phyloP scores from a whole-genome alignment of 2,797 vertebrate genomes.

The Octomys mimax region DNA sequence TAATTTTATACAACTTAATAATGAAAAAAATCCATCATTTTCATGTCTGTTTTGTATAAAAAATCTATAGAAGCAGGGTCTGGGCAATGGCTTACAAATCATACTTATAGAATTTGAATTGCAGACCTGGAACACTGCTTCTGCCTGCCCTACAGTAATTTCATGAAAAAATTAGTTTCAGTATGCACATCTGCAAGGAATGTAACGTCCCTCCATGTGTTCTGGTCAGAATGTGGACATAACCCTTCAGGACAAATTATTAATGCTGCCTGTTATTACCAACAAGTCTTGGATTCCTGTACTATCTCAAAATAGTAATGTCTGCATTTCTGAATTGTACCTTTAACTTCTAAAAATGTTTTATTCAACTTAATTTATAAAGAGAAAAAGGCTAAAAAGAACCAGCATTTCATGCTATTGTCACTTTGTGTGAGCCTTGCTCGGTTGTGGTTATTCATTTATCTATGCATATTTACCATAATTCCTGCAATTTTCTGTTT shows the following conservation, averaged over 20 bases:
- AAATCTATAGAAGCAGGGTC: fast-evolving
- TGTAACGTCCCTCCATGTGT: too few relatives aligned
- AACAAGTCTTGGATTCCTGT: not conserved
- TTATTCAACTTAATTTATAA: too few relatives aligned
- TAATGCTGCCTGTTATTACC: not conserved
- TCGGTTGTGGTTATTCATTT: too few relatives aligned
- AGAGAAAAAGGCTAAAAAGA: too few relatives aligned
- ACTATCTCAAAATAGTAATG: not conserved
- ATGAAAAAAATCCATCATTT: not conserved
- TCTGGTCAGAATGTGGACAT: not conserved
- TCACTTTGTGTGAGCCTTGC: too few relatives aligned
- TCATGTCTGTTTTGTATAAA: not conserved
- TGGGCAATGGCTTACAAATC: not conserved
- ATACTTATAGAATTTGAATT: not conserved
- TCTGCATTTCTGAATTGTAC: too few relatives aligned
- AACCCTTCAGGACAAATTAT: too few relatives aligned
- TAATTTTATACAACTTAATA: not conserved
- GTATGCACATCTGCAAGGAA: fast-evolving
- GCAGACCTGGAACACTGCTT: not conserved
- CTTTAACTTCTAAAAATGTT: too few relatives aligned
- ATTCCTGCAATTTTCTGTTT: too few relatives aligned
- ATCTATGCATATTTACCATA: too few relatives aligned
- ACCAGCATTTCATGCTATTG: too few relatives aligned
- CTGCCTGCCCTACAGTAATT: not conserved
- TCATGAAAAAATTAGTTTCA: fast-evolving